Evolutionary conservation across 2,888 invertebrate genomes (phyloP), one percentile per base, ranked within the genome.

Genomic region (Mythimna pallens): DNA sequence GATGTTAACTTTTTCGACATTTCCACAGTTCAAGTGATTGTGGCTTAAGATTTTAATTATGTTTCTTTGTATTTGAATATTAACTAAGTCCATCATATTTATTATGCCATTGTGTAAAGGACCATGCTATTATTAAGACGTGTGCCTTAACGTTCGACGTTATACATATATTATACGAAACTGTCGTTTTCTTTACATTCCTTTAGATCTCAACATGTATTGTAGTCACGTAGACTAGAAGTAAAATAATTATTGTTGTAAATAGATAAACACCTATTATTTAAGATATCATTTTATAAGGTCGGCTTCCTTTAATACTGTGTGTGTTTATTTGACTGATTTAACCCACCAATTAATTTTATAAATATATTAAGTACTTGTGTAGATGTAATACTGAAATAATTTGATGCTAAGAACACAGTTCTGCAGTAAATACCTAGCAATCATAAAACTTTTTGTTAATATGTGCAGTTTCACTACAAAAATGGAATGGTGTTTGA

Each of bases 71-170:
- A 1, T 40, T n/a, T 3, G 9, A 72, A 52, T 22, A n/a, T 14
- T 10, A 43, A 62, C 20, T 22, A 20, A 47, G 4, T 50, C 9
- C 2, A 50, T 14, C 6, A 63, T 34, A 55, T 20, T 12, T 34
- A 47, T 20, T 47, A 50, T 9, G 50, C 65, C 63, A 66, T 72
- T 69, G 73, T 62, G 54, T 67, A 36, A 34, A 67, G 50, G 64
- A 34, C 34, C 52, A 36, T 25, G 57, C 61, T 83, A 73, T 76
- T 73, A 79, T 74, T 78, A 86, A 87, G 78, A 87, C 78, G 88
- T 89, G 91, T 91, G 91, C 91, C 91, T 91, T 91, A 91, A 87
- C 65, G 76, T 86, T 88, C 70, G 59, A 85, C 80, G 70, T 86
- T 83, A 78, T 69, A 65, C 54, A 76, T 77, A 70, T 78, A 76